Percentiles rank a stretch among this genome's conserved stretches.
Conservation (phyloP, 2,888 invertebrate genomes). For the Pterostichus madidus region DNA sequence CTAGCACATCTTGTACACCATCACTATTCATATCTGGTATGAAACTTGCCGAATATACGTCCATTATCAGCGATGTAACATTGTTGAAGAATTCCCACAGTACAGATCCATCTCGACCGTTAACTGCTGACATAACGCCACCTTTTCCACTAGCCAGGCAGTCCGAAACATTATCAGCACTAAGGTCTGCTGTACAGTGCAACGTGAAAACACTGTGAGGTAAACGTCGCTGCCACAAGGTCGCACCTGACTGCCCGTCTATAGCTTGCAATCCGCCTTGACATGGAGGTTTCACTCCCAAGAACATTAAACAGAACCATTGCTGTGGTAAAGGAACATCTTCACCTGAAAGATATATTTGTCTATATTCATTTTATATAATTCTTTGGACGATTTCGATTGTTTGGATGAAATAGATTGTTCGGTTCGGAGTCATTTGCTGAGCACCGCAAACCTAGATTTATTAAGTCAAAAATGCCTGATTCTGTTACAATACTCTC, state of each 20-base stretch:
- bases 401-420: no score
- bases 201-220: constrained; percentile 86
- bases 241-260: constrained; percentile 85
- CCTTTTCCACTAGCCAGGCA: constrained; percentile 87
- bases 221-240: constrained; percentile 88
- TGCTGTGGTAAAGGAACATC: constrained; percentile 81
- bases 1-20: constrained; percentile 84
- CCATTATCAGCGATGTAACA: constrained; percentile 77
- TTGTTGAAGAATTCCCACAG: constrained; percentile 83
- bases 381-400: no score
- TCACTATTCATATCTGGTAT: constrained; percentile 86
- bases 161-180: constrained; percentile 84
- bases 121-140: constrained; percentile 85
- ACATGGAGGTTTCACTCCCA: constrained; percentile 83
- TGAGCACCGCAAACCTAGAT: no score
- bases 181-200: constrained; percentile 86
- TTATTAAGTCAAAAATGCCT: no score
- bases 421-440: no score
- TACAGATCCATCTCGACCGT: constrained; percentile 82
- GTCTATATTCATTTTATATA: no score
- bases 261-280: constrained; percentile 87
- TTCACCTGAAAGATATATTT: constrained; percentile 72
- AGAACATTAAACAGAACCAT: constrained; percentile 83
- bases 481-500: no score
- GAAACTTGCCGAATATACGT: constrained; percentile 86